These are phyloP conservation scores for Branchinecta lindahli DNA, from an alignment of 1,140 invertebrate genomes.

Conservation along the genomic window DNA sequence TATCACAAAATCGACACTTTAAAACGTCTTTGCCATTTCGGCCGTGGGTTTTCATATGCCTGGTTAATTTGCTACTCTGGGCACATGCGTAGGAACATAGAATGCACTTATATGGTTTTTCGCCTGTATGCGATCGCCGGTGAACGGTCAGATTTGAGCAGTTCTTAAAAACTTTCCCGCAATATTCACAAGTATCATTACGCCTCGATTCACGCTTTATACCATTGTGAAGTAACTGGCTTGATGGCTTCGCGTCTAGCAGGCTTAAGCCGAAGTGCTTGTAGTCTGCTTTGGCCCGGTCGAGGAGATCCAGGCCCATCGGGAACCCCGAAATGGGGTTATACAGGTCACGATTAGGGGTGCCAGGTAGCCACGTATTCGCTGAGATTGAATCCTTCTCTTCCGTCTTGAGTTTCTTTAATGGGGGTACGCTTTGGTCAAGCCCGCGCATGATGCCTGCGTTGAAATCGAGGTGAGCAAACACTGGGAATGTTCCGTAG, in stretches of 20 bases:
- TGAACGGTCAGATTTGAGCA: slow-evolving; percentile 96
- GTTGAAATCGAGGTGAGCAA: slow-evolving; percentile 52
- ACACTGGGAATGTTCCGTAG: slow-evolving; percentile 46
- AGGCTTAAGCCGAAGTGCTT: background rate
- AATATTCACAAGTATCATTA: slow-evolving; percentile 95
- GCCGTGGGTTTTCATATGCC: slow-evolving; percentile 99
- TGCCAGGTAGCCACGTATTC: slow-evolving; percentile 39
- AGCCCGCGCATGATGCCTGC: slow-evolving; percentile 29
- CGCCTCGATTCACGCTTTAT: slow-evolving; percentile 67
- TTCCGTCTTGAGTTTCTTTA: slow-evolving; percentile 32
- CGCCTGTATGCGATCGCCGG: slow-evolving; percentile 86
- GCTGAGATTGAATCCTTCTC: slow-evolving; percentile 53
- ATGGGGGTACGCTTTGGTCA: slow-evolving; percentile 21
- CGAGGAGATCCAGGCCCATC: slow-evolving; percentile 36
- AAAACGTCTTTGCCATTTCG: slow-evolving; percentile 94
- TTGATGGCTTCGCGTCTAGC: background rate
- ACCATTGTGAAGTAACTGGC: background rate
- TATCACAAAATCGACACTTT: slow-evolving; percentile 94
- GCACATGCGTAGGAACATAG: slow-evolving; percentile 98
- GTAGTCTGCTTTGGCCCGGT: slow-evolving; percentile 24
- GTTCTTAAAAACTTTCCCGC: slow-evolving; percentile 97
- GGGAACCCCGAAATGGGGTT: slow-evolving; percentile 17
- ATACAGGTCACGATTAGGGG: background rate
- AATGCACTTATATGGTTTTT: slow-evolving; percentile 99
- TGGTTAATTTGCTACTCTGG: slow-evolving; percentile 93